Conservation (phyloP, 2,888 invertebrate genomes). For the Ariolimax columbianus region DNA sequence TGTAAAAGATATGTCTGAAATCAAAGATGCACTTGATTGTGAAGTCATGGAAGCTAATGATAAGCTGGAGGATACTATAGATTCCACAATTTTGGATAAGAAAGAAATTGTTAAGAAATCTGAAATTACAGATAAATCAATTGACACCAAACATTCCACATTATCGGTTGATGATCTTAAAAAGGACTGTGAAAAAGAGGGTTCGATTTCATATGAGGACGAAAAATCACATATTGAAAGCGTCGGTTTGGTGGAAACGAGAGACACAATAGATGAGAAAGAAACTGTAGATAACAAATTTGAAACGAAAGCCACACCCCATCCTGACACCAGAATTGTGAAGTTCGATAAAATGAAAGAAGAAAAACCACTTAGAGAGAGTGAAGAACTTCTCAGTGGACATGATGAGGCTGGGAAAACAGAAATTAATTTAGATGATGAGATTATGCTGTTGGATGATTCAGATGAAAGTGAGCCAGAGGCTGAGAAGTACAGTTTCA, state of each 20-base stretch:
- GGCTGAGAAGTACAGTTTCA: constrained; percentile 10
- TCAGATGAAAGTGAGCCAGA: not conserved
- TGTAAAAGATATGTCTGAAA: not conserved
- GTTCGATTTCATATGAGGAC: not conserved
- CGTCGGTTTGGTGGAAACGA: too few relatives aligned
- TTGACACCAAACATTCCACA: not conserved
- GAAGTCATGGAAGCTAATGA: not conserved
- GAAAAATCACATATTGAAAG: not conserved
- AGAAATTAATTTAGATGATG: not conserved
- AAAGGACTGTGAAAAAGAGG: not conserved
- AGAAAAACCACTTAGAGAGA: not conserved
- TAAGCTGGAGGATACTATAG: not conserved
- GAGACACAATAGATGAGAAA: not conserved
- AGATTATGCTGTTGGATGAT: not conserved
- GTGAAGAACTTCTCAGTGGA: not conserved
- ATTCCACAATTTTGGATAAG: too few relatives aligned
- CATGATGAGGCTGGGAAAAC: not conserved
- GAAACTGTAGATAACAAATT: not conserved
- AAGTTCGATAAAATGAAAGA: not conserved
- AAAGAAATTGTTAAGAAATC: too few relatives aligned
- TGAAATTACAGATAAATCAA: too few relatives aligned
- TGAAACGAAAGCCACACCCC: not conserved
- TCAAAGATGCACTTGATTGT: not conserved
- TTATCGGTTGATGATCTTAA: not conserved
- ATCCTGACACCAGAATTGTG: not conserved